Evolutionary conservation across 37 sponge, comb jelly and placozoan genomes (phyloP), one percentile per base, ranked within the genome.

Genomic region (Diacarnus erythraeanus): DNA sequence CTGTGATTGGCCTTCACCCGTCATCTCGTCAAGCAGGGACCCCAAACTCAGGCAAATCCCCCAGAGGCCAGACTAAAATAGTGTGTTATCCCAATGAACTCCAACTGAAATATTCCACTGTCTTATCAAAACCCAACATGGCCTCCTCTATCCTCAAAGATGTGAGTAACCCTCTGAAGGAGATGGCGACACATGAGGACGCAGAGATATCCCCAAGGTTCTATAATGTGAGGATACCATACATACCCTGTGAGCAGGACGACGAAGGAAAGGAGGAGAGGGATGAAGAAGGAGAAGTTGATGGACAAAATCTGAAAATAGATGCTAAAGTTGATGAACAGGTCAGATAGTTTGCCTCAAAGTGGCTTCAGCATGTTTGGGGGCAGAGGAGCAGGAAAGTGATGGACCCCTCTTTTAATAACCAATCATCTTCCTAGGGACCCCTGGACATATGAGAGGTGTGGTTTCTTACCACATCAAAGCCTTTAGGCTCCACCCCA

Each of bases 171-270:
- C 33, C 66, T 3, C 33, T 6, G 35, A 65, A 65, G 66, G 66
- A 65, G 66, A 30, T 10, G 33, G 27, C 33, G 10, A 31, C 10
- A 3, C 34, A 17, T 2, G 66, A 65, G 2, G 66, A 65, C 17
- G 2, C 42, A 59, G 83, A 30, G 3, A 31, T 74, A 12, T 47
- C 25, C 57, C 87, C 87, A 0, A 64, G 41, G 47, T 91, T 91
- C 83, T 91, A 79, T 54, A 82, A 83, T 57, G 72, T 91, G 54
- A 47, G 87, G 29, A 78, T 79, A n/a, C 65, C 8, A 6, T 31
- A 5, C 66, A 31, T 10, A 30, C 17, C 56, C 51, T 41, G 25
- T 17, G 72, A 71, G 15, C 41, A 40, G 38, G 67, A 78, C 26
- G 77, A 60, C 25, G 64, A 25, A 33, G 75, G 40, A 54, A 40